These are phyloP conservation scores for Pterophyllum scalare DNA, from an alignment of 2,113 vertebrate genomes.

Conservation along the genomic window DNA sequence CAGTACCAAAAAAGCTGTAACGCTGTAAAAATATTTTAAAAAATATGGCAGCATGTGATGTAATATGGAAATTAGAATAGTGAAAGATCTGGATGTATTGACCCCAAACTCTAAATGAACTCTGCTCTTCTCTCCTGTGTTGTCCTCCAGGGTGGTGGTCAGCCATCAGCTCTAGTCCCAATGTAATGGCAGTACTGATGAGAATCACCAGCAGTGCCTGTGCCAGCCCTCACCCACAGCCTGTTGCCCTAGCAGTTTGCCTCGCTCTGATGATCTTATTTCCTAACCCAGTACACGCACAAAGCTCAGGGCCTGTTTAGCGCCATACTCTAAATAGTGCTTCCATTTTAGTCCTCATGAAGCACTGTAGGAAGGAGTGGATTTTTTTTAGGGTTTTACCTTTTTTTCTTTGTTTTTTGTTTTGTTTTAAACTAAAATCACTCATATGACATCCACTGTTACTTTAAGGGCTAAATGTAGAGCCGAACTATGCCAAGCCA, in stretches of 20 bases:
- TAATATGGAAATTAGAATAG: not conserved
- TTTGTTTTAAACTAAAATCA: too few relatives aligned
- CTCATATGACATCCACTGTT: too few relatives aligned
- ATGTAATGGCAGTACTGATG: not conserved
- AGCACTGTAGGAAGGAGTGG: too few relatives aligned
- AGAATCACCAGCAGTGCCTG: slow-evolving; percentile 51
- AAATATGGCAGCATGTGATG: too few relatives aligned
- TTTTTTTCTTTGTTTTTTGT: too few relatives aligned
- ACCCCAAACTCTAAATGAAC: accelerated
- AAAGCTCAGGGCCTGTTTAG: not conserved
- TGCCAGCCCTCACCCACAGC: slow-evolving; percentile 27
- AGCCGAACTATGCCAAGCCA: too few relatives aligned
- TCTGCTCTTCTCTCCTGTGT: not conserved
- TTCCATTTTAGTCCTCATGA: too few relatives aligned
- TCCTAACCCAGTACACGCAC: not conserved
- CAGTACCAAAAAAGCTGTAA: too few relatives aligned
- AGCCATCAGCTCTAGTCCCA: slow-evolving; percentile 12
- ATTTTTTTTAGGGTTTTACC: too few relatives aligned
- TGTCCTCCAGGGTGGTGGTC: slow-evolving; percentile 58
- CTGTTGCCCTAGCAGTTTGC: slow-evolving; percentile 22
- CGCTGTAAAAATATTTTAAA: too few relatives aligned
- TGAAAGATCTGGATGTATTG: not conserved
- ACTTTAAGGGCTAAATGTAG: too few relatives aligned
- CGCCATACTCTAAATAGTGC: too few relatives aligned
- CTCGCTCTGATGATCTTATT: not conserved